phyloP scores from a whole-genome alignment of 2,888 invertebrate genomes.

The Yponomeuta evonymella region DNA sequence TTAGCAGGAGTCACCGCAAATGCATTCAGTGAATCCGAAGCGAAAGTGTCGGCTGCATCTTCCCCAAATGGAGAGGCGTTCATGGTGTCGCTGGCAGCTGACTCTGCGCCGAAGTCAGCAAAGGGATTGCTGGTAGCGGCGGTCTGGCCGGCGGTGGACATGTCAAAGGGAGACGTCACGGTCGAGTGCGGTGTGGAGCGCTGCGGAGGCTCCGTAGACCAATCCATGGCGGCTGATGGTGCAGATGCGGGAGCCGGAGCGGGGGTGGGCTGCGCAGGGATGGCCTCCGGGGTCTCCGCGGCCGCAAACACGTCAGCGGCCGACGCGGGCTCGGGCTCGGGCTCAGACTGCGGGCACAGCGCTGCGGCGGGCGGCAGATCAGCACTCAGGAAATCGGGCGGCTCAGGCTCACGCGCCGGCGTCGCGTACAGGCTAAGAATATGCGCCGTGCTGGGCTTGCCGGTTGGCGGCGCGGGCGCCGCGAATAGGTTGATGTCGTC shows the following conservation, averaged over 20 bases:
- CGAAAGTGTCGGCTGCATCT: conserved; percentile 33
- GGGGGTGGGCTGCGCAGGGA: too few relatives aligned
- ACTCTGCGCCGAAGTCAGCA: conserved; percentile 28
- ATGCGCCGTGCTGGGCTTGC: conserved; percentile 75
- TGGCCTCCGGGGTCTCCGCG: background rate
- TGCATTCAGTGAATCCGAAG: conserved; percentile 28
- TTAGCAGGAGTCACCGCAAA: conserved; percentile 25
- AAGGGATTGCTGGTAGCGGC: conserved; percentile 58
- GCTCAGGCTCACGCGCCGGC: conserved; percentile 58
- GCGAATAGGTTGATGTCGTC: conserved; percentile 77
- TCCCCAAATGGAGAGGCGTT: conserved; percentile 34
- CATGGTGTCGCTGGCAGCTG: conserved; percentile 25
- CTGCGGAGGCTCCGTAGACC: conserved; percentile 43
- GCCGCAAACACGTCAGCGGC: background rate
- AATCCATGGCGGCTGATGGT: conserved; percentile 41
- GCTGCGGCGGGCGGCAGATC: conserved; percentile 38
- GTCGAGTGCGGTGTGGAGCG: conserved; percentile 21
- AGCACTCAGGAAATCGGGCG: conserved; percentile 76
- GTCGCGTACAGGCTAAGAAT: conserved; percentile 76
- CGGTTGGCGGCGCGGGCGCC: conserved; percentile 67
- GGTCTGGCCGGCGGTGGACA: conserved; percentile 28
- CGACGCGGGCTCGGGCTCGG: background rate
- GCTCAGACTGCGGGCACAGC: background rate
- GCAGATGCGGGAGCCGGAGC: conserved; percentile 32
- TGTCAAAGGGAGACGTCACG: conserved; percentile 52